Conservation (phyloP, 35 echinoderm and acorn worm species). For the Amphiura filiformis region DNA sequence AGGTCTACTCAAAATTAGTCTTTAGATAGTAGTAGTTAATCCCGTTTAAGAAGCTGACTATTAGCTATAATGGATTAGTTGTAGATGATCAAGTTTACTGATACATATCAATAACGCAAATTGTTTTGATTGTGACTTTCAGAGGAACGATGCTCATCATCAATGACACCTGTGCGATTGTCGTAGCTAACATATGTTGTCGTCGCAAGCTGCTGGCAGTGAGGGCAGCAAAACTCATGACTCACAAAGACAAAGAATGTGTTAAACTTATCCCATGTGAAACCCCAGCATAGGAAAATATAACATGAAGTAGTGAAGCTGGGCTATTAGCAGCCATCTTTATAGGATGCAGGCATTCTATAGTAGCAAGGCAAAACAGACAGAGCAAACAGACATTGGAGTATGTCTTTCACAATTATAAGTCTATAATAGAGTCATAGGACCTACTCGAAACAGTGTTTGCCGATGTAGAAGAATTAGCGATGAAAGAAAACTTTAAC, state of each 20-base stretch:
- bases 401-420: background rate
- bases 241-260: background rate
- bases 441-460: too few relatives aligned
- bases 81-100: too few relatives aligned
- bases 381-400: too few relatives aligned
- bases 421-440: too few relatives aligned
- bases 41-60: too few relatives aligned
- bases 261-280: background rate
- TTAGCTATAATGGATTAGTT: too few relatives aligned
- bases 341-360: slow-evolving; percentile 4
- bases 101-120: too few relatives aligned
- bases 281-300: background rate
- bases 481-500: too few relatives aligned
- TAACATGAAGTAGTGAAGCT: background rate
- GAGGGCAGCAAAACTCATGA: background rate
- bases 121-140: background rate
- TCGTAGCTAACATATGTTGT: background rate
- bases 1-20: background rate
- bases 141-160: background rate
- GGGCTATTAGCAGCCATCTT: background rate
- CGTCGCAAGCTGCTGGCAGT: slow-evolving; percentile 2
- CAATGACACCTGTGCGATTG: background rate
- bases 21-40: background rate
- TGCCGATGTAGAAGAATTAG: too few relatives aligned
- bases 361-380: background rate